Evolutionary conservation across 2,888 invertebrate genomes (phyloP).

Genomic region (Acanthacorydalis orientalis): DNA sequence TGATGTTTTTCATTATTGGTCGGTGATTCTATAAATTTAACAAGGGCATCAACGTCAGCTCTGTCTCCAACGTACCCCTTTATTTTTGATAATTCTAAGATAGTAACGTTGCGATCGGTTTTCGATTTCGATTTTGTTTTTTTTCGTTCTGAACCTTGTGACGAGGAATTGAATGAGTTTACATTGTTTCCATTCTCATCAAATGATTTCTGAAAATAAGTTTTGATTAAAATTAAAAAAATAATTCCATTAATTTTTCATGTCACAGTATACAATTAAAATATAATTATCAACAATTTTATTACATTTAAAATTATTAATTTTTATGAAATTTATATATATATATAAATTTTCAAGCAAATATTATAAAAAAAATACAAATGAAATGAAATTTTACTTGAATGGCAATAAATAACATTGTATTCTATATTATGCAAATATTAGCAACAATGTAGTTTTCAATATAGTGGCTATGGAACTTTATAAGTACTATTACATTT

Average conservation of each 20-base stretch:
- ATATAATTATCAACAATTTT: background rate
- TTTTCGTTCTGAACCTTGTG: constrained; percentile 27
- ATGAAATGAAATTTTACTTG: no score
- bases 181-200: constrained; percentile 73
- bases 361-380: no score
- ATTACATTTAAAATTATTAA: background rate
- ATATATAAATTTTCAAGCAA: no score
- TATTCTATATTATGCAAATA: no score
- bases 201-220: constrained; percentile 41
- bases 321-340: no score
- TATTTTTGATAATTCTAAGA: constrained; percentile 27
- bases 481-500: no score
- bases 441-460: no score
- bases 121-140: constrained; percentile 40
- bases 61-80: constrained; percentile 56
- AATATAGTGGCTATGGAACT: no score
- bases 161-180: constrained; percentile 29
- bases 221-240: constrained; percentile 1
- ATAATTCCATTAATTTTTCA: background rate
- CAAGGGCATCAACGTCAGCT: constrained; percentile 57
- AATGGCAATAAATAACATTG: no score
- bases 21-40: constrained; percentile 53
- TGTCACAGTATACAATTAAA: background rate
- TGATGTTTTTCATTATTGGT: constrained; percentile 18
- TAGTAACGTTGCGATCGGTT: constrained; percentile 26